These are phyloP conservation scores for Ptyas mucosa DNA, from an alignment of 2,113 vertebrate genomes.

Conservation along the genomic window DNA sequence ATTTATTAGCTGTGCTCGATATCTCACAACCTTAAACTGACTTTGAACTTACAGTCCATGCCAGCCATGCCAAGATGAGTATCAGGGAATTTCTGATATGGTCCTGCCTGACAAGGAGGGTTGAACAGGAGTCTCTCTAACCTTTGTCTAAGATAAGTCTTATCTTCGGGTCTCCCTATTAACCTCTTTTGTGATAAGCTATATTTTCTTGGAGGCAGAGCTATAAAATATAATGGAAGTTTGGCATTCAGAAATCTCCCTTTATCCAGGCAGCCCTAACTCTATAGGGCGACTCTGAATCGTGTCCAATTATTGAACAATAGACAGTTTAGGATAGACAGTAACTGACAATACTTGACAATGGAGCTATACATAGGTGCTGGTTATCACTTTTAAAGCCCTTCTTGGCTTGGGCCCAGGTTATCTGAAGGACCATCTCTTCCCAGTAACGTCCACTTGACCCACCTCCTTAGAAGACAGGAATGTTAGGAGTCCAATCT, in stretches of 20 bases:
- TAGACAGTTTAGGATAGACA: background rate
- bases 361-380: background rate
- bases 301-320: background rate
- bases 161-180: background rate
- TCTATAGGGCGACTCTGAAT: background rate
- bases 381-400: background rate
- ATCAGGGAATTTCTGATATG: background rate
- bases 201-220: background rate
- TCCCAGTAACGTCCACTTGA: no score
- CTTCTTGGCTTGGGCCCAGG: background rate
- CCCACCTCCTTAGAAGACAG: no score
- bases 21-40: background rate
- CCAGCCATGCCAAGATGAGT: background rate
- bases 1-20: background rate
- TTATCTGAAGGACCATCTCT: no score
- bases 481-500: no score
- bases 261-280: background rate
- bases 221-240: background rate
- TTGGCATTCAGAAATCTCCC: background rate
- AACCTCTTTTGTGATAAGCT: background rate
- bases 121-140: background rate
- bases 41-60: background rate
- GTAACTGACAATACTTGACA: background rate
- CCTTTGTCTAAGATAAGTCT: background rate
- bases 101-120: background rate